Evolutionary conservation across 2,888 invertebrate species (phyloP).

Genomic region (Itoplectis maculator): DNA sequence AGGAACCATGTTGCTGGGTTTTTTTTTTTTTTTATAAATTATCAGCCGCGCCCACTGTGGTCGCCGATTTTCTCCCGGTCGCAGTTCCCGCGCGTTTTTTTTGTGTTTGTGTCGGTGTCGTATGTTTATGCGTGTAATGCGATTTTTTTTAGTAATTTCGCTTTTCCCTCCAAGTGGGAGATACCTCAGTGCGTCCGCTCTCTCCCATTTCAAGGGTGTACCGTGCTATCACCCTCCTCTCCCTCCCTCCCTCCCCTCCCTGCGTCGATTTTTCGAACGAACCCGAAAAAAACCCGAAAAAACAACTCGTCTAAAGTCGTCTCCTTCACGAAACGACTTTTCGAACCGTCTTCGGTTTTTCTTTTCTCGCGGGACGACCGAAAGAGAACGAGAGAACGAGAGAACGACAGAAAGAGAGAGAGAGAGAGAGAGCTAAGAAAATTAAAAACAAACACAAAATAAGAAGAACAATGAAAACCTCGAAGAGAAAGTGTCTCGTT

Average conservation of each 20-base stretch:
- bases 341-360: slow-evolving; percentile 35
- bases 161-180: slow-evolving; percentile 23
- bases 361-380: slow-evolving; percentile 35
- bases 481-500: slow-evolving; percentile 73
- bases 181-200: slow-evolving; percentile 44
- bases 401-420: slow-evolving; percentile 64
- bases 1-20: slow-evolving; percentile 84
- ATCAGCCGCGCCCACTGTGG: slow-evolving; percentile 63
- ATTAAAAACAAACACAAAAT: slow-evolving; percentile 52
- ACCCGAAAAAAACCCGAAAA: slow-evolving; percentile 16
- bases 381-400: slow-evolving; percentile 66
- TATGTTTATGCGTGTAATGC: not conserved
- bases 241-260: slow-evolving; percentile 47
- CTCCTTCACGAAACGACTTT: slow-evolving; percentile 42
- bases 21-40: slow-evolving; percentile 73
- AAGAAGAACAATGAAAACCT: slow-evolving; percentile 7
- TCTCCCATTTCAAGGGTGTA: slow-evolving; percentile 67
- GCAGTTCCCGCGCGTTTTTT: slow-evolving; percentile 34
- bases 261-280: slow-evolving; percentile 42
- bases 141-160: slow-evolving; percentile 38
- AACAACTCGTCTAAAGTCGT: slow-evolving; percentile 37
- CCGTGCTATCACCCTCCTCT: slow-evolving; percentile 68
- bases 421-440: slow-evolving; percentile 65
- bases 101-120: slow-evolving; percentile 40
- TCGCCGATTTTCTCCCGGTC: slow-evolving; percentile 54